phyloP scores from a whole-genome alignment of 92 coral and sea anemone genomes.

The Phenganax marumi region DNA sequence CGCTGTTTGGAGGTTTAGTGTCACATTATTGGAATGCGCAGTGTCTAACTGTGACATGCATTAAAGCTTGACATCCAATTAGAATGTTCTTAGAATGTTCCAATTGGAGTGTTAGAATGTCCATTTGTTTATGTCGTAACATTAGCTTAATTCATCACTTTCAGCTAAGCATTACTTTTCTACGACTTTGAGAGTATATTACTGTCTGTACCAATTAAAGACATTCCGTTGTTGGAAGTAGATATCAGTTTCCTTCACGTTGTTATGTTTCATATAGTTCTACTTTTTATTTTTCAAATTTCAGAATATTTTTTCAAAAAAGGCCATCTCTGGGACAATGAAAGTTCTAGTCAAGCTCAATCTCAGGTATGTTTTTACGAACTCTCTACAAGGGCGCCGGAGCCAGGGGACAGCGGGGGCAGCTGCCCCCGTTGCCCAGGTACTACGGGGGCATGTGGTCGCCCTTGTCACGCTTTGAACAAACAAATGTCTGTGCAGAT shows the following conservation, averaged over 20 bases:
- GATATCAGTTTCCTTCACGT: too few species aligned
- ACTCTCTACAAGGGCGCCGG: too few species aligned
- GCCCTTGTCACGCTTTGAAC: too few species aligned
- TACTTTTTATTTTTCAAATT: neutral
- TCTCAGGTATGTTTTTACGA: neutral
- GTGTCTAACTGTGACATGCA: neutral
- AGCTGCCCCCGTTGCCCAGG: too few species aligned
- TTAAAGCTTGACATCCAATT: constrained; percentile 16
- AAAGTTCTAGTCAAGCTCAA: constrained; percentile 7
- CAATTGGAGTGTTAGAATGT: neutral
- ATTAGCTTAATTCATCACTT: neutral
- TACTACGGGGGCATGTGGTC: too few species aligned
- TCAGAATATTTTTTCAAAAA: constrained; percentile 11
- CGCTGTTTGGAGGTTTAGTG: neutral
- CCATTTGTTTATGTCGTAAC: constrained; percentile 6
- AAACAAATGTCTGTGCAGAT: too few species aligned
- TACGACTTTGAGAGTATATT: neutral
- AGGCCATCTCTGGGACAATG: constrained; percentile 10
- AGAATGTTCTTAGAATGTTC: neutral
- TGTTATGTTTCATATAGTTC: too few species aligned
- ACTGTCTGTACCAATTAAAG: neutral
- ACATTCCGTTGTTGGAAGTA: too few species aligned
- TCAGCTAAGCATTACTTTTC: neutral
- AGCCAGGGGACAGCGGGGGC: too few species aligned
- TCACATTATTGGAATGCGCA: neutral